phyloP scores from a whole-genome alignment of 2,888 invertebrate genomes.

The Xestia sexstrigata region DNA sequence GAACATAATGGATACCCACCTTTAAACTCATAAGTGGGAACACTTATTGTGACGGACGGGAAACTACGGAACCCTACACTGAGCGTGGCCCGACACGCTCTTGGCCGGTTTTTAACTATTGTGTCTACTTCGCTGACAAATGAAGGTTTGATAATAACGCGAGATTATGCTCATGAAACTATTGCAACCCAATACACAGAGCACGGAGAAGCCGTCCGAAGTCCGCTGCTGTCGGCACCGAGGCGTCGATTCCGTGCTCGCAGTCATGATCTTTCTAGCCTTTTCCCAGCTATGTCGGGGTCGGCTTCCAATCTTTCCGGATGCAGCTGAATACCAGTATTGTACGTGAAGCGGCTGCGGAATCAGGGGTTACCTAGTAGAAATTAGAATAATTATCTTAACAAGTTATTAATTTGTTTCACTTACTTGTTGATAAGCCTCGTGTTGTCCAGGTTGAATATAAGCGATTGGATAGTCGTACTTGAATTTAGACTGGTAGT shows the following conservation, averaged over 20 bases:
- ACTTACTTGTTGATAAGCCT: slow-evolving; percentile 82
- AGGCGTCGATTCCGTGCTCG: neutral
- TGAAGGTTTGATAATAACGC: too few relatives aligned
- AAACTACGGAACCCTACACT: too few relatives aligned
- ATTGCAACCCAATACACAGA: neutral
- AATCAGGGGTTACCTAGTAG: neutral
- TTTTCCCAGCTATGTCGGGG: neutral
- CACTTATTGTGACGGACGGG: too few relatives aligned
- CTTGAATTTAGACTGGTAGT: slow-evolving; percentile 77
- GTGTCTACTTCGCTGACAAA: too few relatives aligned
- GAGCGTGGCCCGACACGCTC: too few relatives aligned
- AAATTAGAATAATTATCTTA: neutral
- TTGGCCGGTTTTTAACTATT: too few relatives aligned
- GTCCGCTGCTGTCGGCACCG: neutral
- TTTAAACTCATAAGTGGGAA: too few relatives aligned
- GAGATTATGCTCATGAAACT: neutral
- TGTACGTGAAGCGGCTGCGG: neutral
- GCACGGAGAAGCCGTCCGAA: neutral
- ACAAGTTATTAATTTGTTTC: neutral
- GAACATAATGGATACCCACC: too few relatives aligned
- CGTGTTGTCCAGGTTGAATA: slow-evolving; percentile 81
- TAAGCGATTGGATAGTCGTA: slow-evolving; percentile 80
- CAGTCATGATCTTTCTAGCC: neutral
- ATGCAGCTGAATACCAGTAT: neutral
- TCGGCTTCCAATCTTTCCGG: neutral